These are phyloP conservation scores for Pseudomyrmex dendroicus DNA, from an alignment of 1,140 invertebrate genomes.

Conservation along the genomic window DNA sequence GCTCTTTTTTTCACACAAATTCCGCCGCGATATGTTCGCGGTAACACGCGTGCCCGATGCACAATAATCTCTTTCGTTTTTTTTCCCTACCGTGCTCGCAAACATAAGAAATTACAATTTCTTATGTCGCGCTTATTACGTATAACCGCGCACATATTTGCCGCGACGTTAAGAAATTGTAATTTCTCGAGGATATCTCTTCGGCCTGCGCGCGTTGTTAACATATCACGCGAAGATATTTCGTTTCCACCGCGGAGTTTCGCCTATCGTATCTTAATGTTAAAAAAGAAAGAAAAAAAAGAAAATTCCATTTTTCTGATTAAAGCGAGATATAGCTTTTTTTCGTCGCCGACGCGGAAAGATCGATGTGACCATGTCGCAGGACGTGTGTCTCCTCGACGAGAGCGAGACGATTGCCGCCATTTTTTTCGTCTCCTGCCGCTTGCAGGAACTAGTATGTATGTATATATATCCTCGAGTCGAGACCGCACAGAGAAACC, in stretches of 20 bases:
- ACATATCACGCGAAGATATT: too few species aligned
- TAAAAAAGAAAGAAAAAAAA: too few species aligned
- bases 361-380: conserved; percentile 14
- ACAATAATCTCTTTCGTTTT: not conserved
- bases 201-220: too few species aligned
- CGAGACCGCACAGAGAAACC: conserved; percentile 30
- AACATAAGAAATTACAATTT: conserved; percentile 10
- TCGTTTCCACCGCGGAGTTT: too few species aligned
- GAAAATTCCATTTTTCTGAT: not conserved
- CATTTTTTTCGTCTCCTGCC: conserved; percentile 27
- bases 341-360: conserved; percentile 1
- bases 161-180: too few species aligned
- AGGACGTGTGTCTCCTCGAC: conserved; percentile 8
- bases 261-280: too few species aligned
- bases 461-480: conserved; percentile 17
- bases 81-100: too few species aligned
- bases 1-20: not conserved
- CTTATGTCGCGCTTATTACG: not conserved
- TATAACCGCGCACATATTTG: too few species aligned
- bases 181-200: too few species aligned
- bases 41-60: too few species aligned
- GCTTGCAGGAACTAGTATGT: conserved; percentile 24
- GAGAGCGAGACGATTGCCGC: conserved; percentile 33
- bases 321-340: conserved; percentile 17
- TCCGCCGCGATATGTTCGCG: not conserved